phyloP scores from a whole-genome alignment of 2,888 invertebrate genomes.

The Mythimna albipuncta region DNA sequence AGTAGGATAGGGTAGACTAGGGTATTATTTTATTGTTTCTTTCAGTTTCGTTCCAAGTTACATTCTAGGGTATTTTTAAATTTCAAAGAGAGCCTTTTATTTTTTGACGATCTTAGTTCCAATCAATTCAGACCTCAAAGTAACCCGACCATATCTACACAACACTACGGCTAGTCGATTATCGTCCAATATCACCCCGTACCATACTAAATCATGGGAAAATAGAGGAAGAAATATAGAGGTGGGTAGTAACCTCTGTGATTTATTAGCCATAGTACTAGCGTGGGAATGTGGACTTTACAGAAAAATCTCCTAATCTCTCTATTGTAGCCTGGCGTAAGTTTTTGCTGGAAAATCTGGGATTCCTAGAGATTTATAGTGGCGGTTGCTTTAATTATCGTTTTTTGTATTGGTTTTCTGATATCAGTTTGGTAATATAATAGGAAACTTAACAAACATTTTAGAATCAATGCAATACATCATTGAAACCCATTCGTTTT shows the following conservation, averaged over 20 bases:
- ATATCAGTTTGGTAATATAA: too few relatives aligned
- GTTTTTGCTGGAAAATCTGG: constrained; percentile 30
- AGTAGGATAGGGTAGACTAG: too few relatives aligned
- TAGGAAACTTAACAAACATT: too few relatives aligned
- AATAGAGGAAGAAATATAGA: constrained; percentile 60
- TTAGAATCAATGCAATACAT: too few relatives aligned
- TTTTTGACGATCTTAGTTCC: too few relatives aligned
- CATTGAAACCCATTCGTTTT: too few relatives aligned
- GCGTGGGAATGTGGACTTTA: constrained; percentile 32
- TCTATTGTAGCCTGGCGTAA: constrained; percentile 28
- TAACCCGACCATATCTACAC: not conserved
- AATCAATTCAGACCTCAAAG: too few relatives aligned
- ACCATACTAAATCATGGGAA: constrained; percentile 59
- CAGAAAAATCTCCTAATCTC: constrained; percentile 45
- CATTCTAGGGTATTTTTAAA: too few relatives aligned
- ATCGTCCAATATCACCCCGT: constrained; percentile 55
- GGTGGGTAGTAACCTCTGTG: constrained; percentile 54
- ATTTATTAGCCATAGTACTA: constrained; percentile 51
- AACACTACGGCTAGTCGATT: constrained; percentile 52
- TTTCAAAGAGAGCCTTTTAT: too few relatives aligned
- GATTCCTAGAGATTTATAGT: constrained; percentile 2
- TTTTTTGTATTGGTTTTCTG: not conserved
- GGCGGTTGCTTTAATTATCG: constrained; percentile 2
- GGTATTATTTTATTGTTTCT: too few relatives aligned
- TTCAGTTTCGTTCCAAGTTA: too few relatives aligned